Percentiles rank a stretch among this genome's conserved stretches.
Conservation (phyloP, 1,140 invertebrate genomes). For the Danaus plexippus region DNA sequence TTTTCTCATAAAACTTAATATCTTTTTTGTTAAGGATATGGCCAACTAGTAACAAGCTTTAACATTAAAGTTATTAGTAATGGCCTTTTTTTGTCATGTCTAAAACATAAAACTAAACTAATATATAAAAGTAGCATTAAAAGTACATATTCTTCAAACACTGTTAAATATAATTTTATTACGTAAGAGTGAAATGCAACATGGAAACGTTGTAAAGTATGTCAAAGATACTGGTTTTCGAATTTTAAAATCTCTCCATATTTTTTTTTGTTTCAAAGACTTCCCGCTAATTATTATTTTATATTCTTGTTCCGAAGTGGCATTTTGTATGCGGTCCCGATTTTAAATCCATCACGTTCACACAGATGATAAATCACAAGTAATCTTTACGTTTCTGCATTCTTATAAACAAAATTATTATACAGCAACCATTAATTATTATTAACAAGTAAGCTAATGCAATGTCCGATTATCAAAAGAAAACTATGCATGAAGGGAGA, state of each 20-base stretch:
- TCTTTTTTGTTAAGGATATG: too few species aligned
- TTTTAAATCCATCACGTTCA: constrained; percentile 5
- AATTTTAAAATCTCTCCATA: constrained; percentile 31
- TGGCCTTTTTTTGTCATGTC: too few species aligned
- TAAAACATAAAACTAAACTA: too few species aligned
- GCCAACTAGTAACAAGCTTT: too few species aligned
- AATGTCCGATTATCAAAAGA: too few species aligned
- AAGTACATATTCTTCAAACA: too few species aligned
- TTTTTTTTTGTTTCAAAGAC: constrained; percentile 22
- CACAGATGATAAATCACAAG: constrained; percentile 4
- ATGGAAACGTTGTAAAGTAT: constrained; percentile 27
- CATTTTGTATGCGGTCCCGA: constrained; percentile 13
- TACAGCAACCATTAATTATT: background rate
- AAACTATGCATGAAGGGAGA: too few species aligned
- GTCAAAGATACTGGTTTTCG: constrained; percentile 31
- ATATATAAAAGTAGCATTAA: too few species aligned
- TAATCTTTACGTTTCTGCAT: constrained; percentile 1
- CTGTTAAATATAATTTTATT: constrained; percentile 5
- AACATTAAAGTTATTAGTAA: too few species aligned
- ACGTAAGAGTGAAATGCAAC: constrained; percentile 30
- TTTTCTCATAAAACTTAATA: too few species aligned
- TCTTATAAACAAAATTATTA: background rate
- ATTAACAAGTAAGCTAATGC: too few species aligned
- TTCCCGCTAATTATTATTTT: constrained; percentile 18
- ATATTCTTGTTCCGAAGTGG: constrained; percentile 12